These are phyloP conservation scores for Scaptomyza reducta DNA, from an alignment of 2,888 invertebrate genomes.

Conservation along the genomic window DNA sequence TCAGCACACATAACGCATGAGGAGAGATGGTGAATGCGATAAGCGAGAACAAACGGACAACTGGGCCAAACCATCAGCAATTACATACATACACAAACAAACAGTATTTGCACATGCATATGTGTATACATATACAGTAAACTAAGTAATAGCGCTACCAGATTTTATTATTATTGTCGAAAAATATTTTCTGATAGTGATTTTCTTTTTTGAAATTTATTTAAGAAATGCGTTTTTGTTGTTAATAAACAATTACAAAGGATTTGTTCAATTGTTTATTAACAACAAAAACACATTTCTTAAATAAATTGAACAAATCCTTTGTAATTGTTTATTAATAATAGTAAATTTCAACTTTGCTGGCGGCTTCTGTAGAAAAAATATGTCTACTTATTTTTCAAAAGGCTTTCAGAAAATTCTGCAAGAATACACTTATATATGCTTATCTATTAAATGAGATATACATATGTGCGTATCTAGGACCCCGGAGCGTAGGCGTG, in stretches of 20 bases:
- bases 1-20: conserved; percentile 38
- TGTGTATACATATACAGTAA: background rate
- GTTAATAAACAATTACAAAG: too few relatives aligned
- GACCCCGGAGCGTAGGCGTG: conserved; percentile 39
- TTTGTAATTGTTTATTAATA: background rate
- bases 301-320: background rate
- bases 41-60: conserved; percentile 48
- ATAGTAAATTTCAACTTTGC: too few relatives aligned
- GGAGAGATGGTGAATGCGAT: conserved; percentile 47
- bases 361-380: conserved; percentile 1
- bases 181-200: too few relatives aligned
- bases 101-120: background rate
- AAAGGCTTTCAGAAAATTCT: conserved; percentile 60
- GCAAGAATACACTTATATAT: conserved; percentile 27
- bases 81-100: conserved; percentile 5
- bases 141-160: background rate
- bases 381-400: conserved; percentile 7
- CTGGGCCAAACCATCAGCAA: conserved; percentile 34
- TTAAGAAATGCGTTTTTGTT: too few relatives aligned
- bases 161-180: background rate
- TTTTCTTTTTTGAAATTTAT: too few relatives aligned
- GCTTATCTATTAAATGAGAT: conserved; percentile 17
- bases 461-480: conserved; percentile 24
- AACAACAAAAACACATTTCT: too few relatives aligned
- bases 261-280: too few relatives aligned